phyloP scores from a whole-genome alignment of 2,888 invertebrate genomes.

The Hypsopygia costalis region DNA sequence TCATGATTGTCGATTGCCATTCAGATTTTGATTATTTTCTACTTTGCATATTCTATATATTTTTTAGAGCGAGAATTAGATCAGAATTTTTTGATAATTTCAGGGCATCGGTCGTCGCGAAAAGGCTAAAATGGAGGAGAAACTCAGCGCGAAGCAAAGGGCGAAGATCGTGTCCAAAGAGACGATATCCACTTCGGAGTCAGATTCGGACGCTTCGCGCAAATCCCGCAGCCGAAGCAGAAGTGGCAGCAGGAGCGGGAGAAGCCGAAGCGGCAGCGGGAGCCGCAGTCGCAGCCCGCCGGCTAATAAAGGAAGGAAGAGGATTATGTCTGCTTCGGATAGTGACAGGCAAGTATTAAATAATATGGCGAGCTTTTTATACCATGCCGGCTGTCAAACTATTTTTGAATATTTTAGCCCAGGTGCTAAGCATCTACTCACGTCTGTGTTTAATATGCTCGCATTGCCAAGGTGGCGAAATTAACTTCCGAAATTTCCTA shows the following conservation, averaged over 20 bases:
- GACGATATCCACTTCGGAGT: slow-evolving; percentile 95
- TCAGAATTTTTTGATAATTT: no score
- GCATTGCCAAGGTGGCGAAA: no score
- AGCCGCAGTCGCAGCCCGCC: slow-evolving; percentile 72
- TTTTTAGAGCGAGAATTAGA: no score
- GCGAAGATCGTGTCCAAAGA: slow-evolving; percentile 95
- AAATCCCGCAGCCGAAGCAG: slow-evolving; percentile 50
- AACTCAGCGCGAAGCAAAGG: slow-evolving; percentile 91
- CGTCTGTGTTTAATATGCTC: no score
- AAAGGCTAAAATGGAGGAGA: slow-evolving; percentile 77
- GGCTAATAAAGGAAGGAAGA: slow-evolving; percentile 72
- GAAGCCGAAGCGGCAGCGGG: slow-evolving; percentile 55
- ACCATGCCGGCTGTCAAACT: no score
- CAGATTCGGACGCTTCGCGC: slow-evolving; percentile 81
- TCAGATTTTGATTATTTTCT: no score
- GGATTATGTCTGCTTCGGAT: slow-evolving; percentile 83
- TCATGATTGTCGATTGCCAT: no score
- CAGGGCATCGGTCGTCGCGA: slow-evolving; percentile 66
- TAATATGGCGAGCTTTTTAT: no score
- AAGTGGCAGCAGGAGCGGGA: slow-evolving; percentile 44
- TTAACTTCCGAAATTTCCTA: no score
- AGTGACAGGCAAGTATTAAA: slow-evolving; percentile 67
- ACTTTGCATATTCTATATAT: no score
- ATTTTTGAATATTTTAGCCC: no score
- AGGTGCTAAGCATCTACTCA: no score